Evolutionary conservation across 2,888 invertebrate genomes (phyloP).

Genomic region (Pandemis heparana): DNA sequence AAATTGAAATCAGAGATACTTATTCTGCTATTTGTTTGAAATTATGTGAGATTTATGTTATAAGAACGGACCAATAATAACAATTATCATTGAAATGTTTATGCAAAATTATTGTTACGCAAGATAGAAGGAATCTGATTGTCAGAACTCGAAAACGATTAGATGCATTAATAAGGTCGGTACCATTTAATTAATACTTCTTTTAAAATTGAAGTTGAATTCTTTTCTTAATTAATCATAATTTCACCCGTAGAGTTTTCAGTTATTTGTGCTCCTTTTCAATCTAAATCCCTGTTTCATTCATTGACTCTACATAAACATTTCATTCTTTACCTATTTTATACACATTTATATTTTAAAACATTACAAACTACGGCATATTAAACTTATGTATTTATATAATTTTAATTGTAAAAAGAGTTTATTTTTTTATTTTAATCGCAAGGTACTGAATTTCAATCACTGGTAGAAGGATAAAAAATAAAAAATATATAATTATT

Average conservation of each 20-base stretch:
- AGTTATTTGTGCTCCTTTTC: not conserved
- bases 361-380: not conserved
- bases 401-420: not conserved
- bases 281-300: conserved; percentile 30
- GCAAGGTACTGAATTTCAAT: conserved; percentile 19
- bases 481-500: not conserved
- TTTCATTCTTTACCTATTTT: not conserved
- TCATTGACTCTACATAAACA: conserved; percentile 25
- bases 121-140: too few species aligned
- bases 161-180: too few species aligned
- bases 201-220: too few species aligned
- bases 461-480: not conserved
- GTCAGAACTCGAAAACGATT: too few species aligned
- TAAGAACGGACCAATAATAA: too few species aligned
- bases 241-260: not conserved
- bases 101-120: too few species aligned
- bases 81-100: too few species aligned
- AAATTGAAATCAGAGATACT: too few species aligned
- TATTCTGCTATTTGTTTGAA: too few species aligned
- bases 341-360: conserved; percentile 1
- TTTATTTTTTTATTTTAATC: not conserved
- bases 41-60: too few species aligned
- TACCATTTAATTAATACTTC: too few species aligned
- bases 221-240: too few species aligned
- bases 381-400: conserved; percentile 2